phyloP scores from a whole-genome alignment of 2,797 vertebrate species.

The Tarsius wallacei region DNA sequence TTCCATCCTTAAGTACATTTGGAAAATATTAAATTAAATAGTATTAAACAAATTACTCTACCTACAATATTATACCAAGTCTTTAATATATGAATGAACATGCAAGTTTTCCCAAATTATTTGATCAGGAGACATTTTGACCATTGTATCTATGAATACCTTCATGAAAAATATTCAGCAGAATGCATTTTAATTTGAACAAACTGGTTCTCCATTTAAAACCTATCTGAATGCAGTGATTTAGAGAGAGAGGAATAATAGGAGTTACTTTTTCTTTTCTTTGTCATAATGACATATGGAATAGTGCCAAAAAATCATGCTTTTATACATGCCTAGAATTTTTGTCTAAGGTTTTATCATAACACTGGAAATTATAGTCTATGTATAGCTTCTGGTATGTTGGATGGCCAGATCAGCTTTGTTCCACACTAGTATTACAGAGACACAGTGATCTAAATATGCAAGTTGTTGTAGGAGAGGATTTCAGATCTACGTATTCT shows the following conservation, averaged over 20 bases:
- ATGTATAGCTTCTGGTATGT: not conserved
- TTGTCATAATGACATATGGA: not conserved
- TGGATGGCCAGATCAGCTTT: not conserved
- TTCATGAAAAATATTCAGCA: not conserved
- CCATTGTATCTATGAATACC: not conserved
- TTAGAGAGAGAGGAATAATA: not conserved
- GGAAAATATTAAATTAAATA: not conserved
- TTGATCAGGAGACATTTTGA: conserved; percentile 4
- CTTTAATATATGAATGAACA: not conserved
- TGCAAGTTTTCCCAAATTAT: not conserved
- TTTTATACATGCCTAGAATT: not conserved
- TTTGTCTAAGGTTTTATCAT: not conserved
- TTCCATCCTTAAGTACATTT: not conserved
- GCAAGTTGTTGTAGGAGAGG: not conserved
- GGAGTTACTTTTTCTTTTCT: not conserved
- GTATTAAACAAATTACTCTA: not conserved
- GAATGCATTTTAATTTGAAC: conserved; percentile 29
- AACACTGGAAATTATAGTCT: not conserved
- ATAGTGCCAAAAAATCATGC: not conserved
- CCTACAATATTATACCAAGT: not conserved
- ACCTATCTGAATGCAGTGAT: not conserved
- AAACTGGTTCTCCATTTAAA: not conserved
- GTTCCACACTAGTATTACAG: not conserved
- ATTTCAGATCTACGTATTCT: not conserved
- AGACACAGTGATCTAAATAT: not conserved